Conservation (phyloP, 2,797 vertebrate species). For the Podarcis siculus region DNA sequence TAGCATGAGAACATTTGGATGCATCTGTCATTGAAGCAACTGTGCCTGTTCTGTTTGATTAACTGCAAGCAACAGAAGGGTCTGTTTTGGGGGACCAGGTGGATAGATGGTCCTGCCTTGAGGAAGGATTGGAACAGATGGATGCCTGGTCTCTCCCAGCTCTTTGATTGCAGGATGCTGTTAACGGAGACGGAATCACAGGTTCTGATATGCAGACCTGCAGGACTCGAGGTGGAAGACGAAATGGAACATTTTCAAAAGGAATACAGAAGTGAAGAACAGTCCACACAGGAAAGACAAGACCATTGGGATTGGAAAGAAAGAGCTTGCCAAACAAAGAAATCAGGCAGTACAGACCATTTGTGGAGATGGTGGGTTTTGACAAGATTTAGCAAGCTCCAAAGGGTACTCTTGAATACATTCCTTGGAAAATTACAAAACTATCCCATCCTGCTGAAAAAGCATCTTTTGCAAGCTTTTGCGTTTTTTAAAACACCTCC, state of each 20-base stretch:
- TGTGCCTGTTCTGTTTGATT: conserved; percentile 5
- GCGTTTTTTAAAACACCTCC: neutral
- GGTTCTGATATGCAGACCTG: neutral
- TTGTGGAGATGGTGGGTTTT: neutral
- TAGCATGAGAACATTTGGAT: conserved; percentile 7
- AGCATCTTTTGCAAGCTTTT: neutral
- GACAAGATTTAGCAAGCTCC: neutral
- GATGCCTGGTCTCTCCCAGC: neutral
- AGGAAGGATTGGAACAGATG: conserved; percentile 9
- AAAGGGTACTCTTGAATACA: neutral
- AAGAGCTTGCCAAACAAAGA: neutral
- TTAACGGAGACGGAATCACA: neutral
- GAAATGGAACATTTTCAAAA: neutral
- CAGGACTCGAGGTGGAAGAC: neutral
- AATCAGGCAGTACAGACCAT: neutral
- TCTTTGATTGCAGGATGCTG: neutral
- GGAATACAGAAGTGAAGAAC: neutral
- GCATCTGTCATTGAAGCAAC: conserved; percentile 13
- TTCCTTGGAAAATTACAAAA: neutral
- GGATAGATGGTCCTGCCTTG: conserved; percentile 11
- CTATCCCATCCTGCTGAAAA: neutral
- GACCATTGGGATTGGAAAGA: neutral
- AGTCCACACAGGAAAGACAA: neutral
- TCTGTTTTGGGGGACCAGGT: conserved; percentile 15
- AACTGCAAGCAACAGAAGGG: conserved; percentile 18